Evolutionary conservation across 2,888 invertebrate genomes (phyloP).

Genomic region (Catocala fraxini): DNA sequence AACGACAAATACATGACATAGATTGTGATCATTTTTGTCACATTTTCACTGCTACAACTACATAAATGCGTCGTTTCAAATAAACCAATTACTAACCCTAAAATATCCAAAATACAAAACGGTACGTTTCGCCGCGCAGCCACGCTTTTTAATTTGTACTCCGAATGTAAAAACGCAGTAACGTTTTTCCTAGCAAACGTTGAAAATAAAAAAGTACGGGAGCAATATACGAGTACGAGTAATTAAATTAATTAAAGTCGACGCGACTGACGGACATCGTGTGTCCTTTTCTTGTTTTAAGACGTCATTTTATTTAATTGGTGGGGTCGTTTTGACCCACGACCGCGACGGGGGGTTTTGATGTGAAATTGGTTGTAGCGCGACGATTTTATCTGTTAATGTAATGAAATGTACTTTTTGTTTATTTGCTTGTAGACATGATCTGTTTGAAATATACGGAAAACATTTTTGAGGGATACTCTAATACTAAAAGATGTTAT

Average conservation of each 20-base stretch:
- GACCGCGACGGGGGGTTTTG: conserved; percentile 25
- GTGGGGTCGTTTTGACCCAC: conserved; percentile 35
- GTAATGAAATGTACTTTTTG: conserved; percentile 41
- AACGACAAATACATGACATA: no score
- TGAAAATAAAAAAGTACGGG: conserved; percentile 46
- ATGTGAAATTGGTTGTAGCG: conserved; percentile 39
- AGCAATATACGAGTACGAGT: conserved; percentile 51
- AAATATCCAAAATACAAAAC: conserved; percentile 10
- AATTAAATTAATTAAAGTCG: conserved; percentile 73
- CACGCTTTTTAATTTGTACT: conserved; percentile 52
- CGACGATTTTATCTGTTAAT: conserved; percentile 47
- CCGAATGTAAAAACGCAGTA: conserved; percentile 43
- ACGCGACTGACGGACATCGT: conserved; percentile 55
- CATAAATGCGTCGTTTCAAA: background rate
- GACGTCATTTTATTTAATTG: conserved; percentile 58
- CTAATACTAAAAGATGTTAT: no score
- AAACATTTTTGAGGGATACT: no score
- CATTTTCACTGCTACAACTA: no score
- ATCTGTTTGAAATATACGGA: background rate
- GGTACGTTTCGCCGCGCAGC: conserved; percentile 21
- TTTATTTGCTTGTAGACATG: conserved; percentile 11
- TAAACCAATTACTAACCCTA: conserved; percentile 8
- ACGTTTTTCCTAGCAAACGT: conserved; percentile 44
- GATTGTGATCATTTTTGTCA: no score
- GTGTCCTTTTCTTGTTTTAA: conserved; percentile 63